Base-by-base conservation (phyloP, 2,888 invertebrate species). In the Lepidocyrtoides sp. region DNA sequence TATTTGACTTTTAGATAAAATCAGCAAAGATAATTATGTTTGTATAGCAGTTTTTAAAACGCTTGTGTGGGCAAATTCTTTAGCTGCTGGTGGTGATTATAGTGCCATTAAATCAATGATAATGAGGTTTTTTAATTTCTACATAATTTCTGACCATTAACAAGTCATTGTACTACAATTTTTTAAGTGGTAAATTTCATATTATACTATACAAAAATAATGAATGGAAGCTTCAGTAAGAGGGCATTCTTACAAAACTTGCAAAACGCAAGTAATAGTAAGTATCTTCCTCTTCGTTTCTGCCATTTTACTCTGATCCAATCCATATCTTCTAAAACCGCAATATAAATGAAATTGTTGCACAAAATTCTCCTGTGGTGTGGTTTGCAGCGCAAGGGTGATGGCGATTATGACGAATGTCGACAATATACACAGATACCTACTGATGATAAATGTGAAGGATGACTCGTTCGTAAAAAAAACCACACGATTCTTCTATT, bases 401-500 rank as follows among this genome's bases (percentile, higher is more conserved):
- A 57, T 1, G 63, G n/a, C n/a, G n/a, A n/a, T 14, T 29, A 63
- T 63, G 63, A 63, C 63, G 63, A 63, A 63, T 63, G 63, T 32
- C 63, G 63, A 63, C 29, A 29, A 63, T 48, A n/a, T 26, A 63
- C n/a, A n/a, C n/a, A n/a, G n/a, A n/a, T n/a, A n/a, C n/a, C n/a
- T n/a, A n/a, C n/a, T n/a, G n/a, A 63, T 57, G 57, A 32, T 32
- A 26, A 63, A 63, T 29, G 10, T 29, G 29, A 63, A 32, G 26
- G 29, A 32, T 63, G 63, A 63, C 63, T 7, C 29, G 63, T 63
- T 29, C 63, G 63, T 26, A 23, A 57, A 54, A n/a, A n/a, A 60
- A 63, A 63, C 63, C 63, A 63, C 63, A 63, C 63, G 63, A 29
- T 29, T 63, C 14, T 63, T 32, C 63, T 29, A 63, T 63, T 63